These are phyloP conservation scores for Polypedilum vanderplanki DNA, from an alignment of 1,140 invertebrate species.

Conservation along the genomic window DNA sequence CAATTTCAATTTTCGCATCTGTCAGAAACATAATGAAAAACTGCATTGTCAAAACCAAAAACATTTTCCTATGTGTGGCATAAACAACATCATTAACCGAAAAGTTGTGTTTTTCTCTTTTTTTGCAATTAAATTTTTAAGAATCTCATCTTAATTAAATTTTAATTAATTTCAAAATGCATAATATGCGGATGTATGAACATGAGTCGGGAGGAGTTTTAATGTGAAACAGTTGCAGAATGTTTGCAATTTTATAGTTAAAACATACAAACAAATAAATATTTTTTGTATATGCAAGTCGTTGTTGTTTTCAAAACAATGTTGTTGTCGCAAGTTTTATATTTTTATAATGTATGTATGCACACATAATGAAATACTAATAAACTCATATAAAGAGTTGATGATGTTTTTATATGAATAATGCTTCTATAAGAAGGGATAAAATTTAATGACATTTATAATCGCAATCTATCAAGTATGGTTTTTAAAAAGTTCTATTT, in stretches of 20 bases:
- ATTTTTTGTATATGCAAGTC: not conserved
- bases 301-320: slow-evolving; percentile 1
- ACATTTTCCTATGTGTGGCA: not conserved
- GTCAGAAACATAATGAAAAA: not conserved
- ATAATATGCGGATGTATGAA: not conserved
- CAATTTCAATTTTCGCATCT: no score
- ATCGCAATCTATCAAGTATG: no score
- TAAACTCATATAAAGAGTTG: not conserved
- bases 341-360: not conserved
- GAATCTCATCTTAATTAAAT: slow-evolving; percentile 6
- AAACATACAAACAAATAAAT: not conserved
- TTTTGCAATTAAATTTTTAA: not conserved
- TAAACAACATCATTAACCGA: not conserved
- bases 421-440: no score
- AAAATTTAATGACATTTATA: no score
- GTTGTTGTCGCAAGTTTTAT: not conserved
- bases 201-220: no score
- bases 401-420: not conserved
- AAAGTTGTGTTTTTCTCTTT: not conserved
- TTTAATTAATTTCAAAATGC: slow-evolving; percentile 13
- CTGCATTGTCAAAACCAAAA: not conserved
- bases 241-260: not conserved
- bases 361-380: not conserved
- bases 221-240: not conserved
- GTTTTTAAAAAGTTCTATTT: no score